phyloP scores from a whole-genome alignment of 2,797 vertebrate species.

The Champsocephalus esox region DNA sequence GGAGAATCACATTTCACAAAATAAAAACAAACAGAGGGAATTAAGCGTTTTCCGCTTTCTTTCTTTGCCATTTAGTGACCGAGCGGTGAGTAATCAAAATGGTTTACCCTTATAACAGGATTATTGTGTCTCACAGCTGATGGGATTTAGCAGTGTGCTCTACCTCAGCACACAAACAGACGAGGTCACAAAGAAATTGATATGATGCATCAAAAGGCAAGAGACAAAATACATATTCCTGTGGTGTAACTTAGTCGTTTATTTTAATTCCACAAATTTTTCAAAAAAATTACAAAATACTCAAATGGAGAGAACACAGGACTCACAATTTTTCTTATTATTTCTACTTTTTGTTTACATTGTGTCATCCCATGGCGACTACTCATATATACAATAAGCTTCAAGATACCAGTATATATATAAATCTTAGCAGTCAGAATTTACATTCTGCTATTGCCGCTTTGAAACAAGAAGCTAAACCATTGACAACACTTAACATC shows the following conservation, averaged over 20 bases:
- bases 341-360: conserved; percentile 99
- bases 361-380: conserved; percentile 99
- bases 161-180: conserved; percentile 22
- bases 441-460: conserved; percentile 95
- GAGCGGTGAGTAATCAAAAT: conserved; percentile 31
- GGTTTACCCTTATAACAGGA: conserved; percentile 54
- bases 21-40: conserved; percentile 16
- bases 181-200: neutral
- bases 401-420: conserved; percentile 99
- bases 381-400: conserved; percentile 99
- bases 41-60: conserved; percentile 14
- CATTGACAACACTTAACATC: conserved; percentile 97
- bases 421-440: conserved; percentile 98
- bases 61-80: neutral
- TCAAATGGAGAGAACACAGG: conserved; percentile 99
- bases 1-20: conserved; percentile 43
- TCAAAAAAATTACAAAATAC: conserved; percentile 99
- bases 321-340: conserved; percentile 98
- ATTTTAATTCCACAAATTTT: conserved; percentile 99
- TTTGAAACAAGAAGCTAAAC: conserved; percentile 95
- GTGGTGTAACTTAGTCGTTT: conserved; percentile 99
- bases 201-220: neutral
- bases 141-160: conserved; percentile 30
- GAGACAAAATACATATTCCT: conserved; percentile 57
- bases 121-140: conserved; percentile 32